Evolutionary conservation across 1,140 invertebrate genomes (phyloP), one percentile per base, ranked within the genome.

Genomic region (Drosophila fuyamai): DNA sequence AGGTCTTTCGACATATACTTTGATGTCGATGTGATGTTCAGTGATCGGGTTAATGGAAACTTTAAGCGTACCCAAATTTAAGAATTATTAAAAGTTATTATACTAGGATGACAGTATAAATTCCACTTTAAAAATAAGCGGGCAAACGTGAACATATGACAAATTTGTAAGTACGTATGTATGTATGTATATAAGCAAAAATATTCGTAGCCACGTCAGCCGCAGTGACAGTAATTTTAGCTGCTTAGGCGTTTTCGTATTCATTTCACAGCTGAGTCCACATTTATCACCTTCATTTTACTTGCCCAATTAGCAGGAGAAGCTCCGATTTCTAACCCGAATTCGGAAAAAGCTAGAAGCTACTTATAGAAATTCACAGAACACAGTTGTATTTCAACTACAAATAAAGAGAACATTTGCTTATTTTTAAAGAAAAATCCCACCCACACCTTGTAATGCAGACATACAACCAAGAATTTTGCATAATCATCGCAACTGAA

Each of bases 251-350:
- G 38, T 43, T 41, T 40, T 16, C 13, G 53, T 29, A 67, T 58
- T 50, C 57, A 38, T 47, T 56, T 75, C 58, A 41, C 44, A 53
- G 35, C 32, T 43, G 13, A 50, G n/a, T 2, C n/a, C 27, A 32
- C 44, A 72, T 5, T 13, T 36, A 36, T 50, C 63, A 47, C 51
- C 65, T 47, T 36, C 7, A 23, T 16, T 16, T 13, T 44, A 36
- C 44, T 75, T 75, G 72, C 58, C 59, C 72, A 75, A 75, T 75
- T 75, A 75, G 72, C 70, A 74, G 23, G 36, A 16, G 71, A 55
- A 63, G 59, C 72, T 74, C 48, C 44, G 40, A 75, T 75, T 75
- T 75, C 71, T 32, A 74, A 16, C 46, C 51, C 50, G 40, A 55
- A 71, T 44, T 59, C 36, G 65, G 23, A 10, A 32, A n/a, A 51